Evolutionary conservation across 23 tunicate genomes (phyloP), one percentile per base, ranked within the genome.

Genomic region (Phallusia fumigata): DNA sequence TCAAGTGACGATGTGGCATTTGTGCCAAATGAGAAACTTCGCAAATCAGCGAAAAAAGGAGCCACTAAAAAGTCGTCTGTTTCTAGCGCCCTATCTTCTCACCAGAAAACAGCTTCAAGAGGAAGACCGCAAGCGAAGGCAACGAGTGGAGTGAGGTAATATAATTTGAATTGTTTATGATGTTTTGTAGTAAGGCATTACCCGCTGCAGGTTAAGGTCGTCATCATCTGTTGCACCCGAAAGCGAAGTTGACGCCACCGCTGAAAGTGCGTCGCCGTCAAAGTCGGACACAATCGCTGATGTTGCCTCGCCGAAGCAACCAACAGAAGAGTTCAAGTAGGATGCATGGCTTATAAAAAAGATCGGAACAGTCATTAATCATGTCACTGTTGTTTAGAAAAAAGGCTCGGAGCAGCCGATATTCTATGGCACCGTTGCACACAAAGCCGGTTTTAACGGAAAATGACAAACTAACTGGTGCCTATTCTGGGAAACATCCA

Each of bases 371-470:
- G 28, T 24, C 13, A 3, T 58, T 6, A 1, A 2, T 58, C 28
- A 24, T 6, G 13, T 13, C 69, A 58, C 47, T 13, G 69, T 13
- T 58, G 3, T 24, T 21, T 24, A 58, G 69, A 24, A 58, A 31
- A 32, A 78, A 44, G 33, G 33, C 21, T 5, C 51, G 36, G 15
- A 65, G 69, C 32, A 84, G 89, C 30, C 84, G 93, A n/a, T 78
- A 84, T 74, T 93, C 98, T 8, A 88, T 88, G 93, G 90, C 98
- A 32, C 93, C 98, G 11, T 33, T 93, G 34, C 98, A 88, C 69
- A 85, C 90, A 28, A 80, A 87, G 51, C 91, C 88, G 19, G 93
- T 93, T 31, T 76, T 93, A 15, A 86, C 86, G 21, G 49, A 88
- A 77, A 88, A 51, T 26, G 98, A 93, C 65, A 31, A 76, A n/a